These are phyloP conservation scores for Drosophila erecta DNA, from an alignment of 1,140 invertebrate species.

Conservation along the genomic window DNA sequence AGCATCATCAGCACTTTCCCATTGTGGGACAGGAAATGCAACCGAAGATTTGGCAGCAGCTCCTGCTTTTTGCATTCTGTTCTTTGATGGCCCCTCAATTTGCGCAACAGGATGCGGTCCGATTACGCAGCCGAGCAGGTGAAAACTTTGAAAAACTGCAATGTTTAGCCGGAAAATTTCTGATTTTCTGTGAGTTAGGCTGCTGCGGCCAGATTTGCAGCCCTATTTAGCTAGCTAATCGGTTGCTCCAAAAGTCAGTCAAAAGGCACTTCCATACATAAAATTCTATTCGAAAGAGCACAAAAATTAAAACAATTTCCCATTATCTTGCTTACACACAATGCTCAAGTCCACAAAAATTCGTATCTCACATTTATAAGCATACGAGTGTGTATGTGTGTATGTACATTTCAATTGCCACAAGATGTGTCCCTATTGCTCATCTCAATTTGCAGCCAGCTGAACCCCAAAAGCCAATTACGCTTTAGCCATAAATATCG, in stretches of 20 bases:
- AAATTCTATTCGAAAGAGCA: background rate
- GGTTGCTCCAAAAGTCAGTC: background rate
- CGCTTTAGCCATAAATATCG: constrained; percentile 7
- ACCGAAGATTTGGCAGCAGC: constrained; percentile 33
- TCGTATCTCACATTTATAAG: background rate
- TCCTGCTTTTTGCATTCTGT: constrained; percentile 16
- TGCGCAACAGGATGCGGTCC: constrained; percentile 41
- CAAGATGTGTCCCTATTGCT: background rate
- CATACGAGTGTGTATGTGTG: too few species aligned
- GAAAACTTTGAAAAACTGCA: constrained; percentile 13
- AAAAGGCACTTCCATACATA: background rate
- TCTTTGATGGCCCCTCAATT: constrained; percentile 30
- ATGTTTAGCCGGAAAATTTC: constrained; percentile 11
- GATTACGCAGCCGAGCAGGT: constrained; percentile 24
- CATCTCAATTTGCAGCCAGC: constrained; percentile 11
- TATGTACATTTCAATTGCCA: constrained; percentile 9
- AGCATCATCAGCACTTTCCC: constrained; percentile 15
- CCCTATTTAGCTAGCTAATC: background rate
- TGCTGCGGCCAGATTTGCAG: background rate
- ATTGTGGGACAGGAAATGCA: constrained; percentile 38
- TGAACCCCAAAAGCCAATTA: constrained; percentile 13
- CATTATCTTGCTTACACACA: background rate
- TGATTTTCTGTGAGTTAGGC: background rate
- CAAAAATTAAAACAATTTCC: background rate
- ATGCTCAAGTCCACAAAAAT: background rate